Evolutionary conservation across 2,888 invertebrate species (phyloP).

Genomic region (Dicycla oo): DNA sequence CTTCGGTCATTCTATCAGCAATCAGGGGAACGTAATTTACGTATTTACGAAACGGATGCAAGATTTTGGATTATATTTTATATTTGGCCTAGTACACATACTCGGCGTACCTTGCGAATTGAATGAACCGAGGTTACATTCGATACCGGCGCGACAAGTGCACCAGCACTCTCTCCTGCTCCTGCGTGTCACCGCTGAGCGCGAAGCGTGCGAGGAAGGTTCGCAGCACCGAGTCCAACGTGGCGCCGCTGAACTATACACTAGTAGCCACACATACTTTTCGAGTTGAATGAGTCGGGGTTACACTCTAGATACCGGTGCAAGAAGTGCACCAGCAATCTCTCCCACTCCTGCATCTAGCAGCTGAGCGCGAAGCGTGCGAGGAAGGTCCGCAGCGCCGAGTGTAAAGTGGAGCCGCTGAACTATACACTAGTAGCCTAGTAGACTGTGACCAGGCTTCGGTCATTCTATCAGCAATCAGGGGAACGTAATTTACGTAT

Average conservation of each 20-base stretch:
- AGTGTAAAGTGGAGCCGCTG: too few species aligned
- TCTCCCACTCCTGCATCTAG: too few species aligned
- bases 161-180: conserved; percentile 98
- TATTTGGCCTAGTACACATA: not conserved
- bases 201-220: conserved; percentile 98
- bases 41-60: not conserved
- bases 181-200: conserved; percentile 99
- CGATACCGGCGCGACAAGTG: conserved; percentile 99
- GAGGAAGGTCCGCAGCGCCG: too few species aligned
- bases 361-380: too few species aligned
- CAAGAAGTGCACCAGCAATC: too few species aligned
- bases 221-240: conserved; percentile 97
- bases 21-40: not conserved
- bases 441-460: not conserved
- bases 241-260: conserved; percentile 96
- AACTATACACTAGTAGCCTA: too few species aligned
- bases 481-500: not conserved
- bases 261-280: too few species aligned
- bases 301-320: too few species aligned
- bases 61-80: not conserved
- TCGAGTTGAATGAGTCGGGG: too few species aligned
- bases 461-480: not conserved
- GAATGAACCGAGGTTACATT: conserved; percentile 98
- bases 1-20: not conserved
- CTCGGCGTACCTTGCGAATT: conserved; percentile 93